A percentile compares a stretch with the other conserved stretches of the same genome.
Evolutionary conservation across 2,888 invertebrate genomes (phyloP).

Genomic region (Epistrophella euchroma): DNA sequence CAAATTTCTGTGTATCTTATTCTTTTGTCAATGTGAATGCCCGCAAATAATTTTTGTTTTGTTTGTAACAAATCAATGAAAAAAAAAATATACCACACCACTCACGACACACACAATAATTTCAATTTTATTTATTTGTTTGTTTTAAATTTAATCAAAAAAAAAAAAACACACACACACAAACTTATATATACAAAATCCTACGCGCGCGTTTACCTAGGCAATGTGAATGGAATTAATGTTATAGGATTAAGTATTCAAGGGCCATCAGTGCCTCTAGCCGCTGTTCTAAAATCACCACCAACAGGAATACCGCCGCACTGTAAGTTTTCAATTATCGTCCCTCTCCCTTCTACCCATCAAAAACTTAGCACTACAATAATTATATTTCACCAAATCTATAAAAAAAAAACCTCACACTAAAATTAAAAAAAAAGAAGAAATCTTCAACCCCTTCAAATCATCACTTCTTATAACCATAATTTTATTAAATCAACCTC

Average conservation of each 20-base stretch:
- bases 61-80: conserved; percentile 51
- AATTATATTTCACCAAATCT: conserved; percentile 63
- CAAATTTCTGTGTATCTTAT: conserved; percentile 69
- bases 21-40: conserved; percentile 73
- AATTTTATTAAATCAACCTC: conserved; percentile 18
- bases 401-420: conserved; percentile 26
- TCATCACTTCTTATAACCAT: conserved; percentile 67
- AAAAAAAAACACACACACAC: conserved; percentile 32
- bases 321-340: conserved; percentile 75
- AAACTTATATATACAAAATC: conserved; percentile 50
- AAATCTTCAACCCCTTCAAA: conserved; percentile 48
- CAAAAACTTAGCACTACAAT: conserved; percentile 38
- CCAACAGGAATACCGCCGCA: conserved; percentile 79
- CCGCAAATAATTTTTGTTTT: conserved; percentile 33
- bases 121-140: conserved; percentile 1
- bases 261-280: conserved; percentile 85
- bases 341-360: background rate
- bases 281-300: conserved; percentile 79
- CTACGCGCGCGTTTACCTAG: conserved; percentile 82
- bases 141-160: conserved; percentile 16
- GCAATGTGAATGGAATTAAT: conserved; percentile 90
- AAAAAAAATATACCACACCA: conserved; percentile 22
- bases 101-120: conserved; percentile 6
- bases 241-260: conserved; percentile 87
- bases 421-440: background rate